Conservation (phyloP, 1,140 invertebrate species). For the Argopecten irradians region DNA sequence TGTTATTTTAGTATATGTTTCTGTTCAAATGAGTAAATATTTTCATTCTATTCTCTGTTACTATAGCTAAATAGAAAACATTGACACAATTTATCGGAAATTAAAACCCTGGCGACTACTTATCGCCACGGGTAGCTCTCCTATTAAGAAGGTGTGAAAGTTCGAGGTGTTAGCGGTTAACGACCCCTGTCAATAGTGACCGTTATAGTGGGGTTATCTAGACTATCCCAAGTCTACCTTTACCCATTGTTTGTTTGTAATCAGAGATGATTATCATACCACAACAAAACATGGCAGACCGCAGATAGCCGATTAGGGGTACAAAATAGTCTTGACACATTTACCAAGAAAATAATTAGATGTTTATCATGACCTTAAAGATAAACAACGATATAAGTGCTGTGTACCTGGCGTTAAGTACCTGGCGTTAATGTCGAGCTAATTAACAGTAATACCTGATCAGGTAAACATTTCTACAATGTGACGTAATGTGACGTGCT, state of each 20-base stretch:
- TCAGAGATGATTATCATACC: background rate
- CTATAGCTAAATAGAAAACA: background rate
- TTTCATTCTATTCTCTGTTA: background rate
- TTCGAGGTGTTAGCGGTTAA: background rate
- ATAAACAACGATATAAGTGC: background rate
- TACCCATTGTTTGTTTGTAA: background rate
- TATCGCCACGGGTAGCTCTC: background rate
- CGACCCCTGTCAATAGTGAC: background rate
- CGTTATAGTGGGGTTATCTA: background rate
- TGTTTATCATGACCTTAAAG: background rate
- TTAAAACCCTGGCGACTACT: background rate
- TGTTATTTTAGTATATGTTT: too few species aligned
- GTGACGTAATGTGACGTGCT: background rate
- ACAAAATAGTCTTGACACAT: background rate
- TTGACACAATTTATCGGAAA: background rate
- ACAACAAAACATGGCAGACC: background rate
- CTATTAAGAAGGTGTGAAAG: conserved; percentile 5
- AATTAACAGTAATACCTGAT: background rate
- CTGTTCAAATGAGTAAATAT: too few species aligned
- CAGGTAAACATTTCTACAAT: background rate
- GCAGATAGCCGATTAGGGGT: background rate
- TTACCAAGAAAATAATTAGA: background rate
- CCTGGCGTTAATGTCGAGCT: background rate
- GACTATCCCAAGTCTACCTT: background rate
- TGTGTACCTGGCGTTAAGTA: background rate